phyloP scores from a whole-genome alignment of 2,797 vertebrate species.

The Notoglanidium macrostoma region DNA sequence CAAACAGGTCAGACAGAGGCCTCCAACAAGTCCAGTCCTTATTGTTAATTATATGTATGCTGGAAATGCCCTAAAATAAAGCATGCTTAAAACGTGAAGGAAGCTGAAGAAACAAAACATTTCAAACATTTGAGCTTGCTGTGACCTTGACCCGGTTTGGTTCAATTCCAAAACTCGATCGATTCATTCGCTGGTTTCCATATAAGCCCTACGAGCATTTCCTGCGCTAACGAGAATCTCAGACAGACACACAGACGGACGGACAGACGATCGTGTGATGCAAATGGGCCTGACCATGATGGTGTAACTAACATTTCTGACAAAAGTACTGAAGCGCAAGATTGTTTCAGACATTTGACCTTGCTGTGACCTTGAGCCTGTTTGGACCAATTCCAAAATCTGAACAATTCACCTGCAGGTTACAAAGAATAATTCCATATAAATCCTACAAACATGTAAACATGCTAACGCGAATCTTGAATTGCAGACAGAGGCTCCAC shows the following conservation, averaged over 20 bases:
- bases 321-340: not conserved
- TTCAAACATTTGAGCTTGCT: not conserved
- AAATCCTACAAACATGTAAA: no score
- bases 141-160: not conserved
- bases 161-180: not conserved
- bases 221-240: not conserved
- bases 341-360: not conserved
- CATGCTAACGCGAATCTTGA: not conserved
- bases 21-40: not conserved
- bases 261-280: not conserved
- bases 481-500: not conserved
- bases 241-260: not conserved
- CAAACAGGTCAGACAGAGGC: not conserved
- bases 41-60: not conserved
- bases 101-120: not conserved
- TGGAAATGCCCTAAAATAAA: not conserved
- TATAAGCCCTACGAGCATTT: no score
- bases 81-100: not conserved
- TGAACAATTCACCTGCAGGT: not conserved
- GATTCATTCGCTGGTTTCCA: no score
- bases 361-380: not conserved
- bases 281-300: slow-evolving; percentile 13
- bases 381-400: not conserved
- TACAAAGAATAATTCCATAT: no score
- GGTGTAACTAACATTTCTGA: not conserved